phyloP scores from a whole-genome alignment of 2,888 invertebrate genomes.

The Eledona agricola region DNA sequence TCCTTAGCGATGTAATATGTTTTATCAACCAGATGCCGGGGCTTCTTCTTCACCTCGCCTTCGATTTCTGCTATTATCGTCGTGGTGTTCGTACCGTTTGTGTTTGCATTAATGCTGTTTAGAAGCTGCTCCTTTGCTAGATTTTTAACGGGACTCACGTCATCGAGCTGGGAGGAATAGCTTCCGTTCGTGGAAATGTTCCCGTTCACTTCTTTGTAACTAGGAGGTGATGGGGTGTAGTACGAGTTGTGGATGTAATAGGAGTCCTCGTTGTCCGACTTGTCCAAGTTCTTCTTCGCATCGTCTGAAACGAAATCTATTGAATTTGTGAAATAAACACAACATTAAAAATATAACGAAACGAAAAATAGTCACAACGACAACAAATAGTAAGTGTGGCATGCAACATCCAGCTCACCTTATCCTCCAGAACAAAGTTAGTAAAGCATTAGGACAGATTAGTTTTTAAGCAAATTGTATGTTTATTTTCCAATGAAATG shows the following conservation, averaged over 20 bases:
- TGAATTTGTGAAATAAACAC: slow-evolving; percentile 1
- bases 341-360: slow-evolving; percentile 7
- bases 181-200: slow-evolving; percentile 63
- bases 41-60: slow-evolving; percentile 60
- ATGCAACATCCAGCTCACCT: slow-evolving; percentile 45
- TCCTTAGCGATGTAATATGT: slow-evolving; percentile 91
- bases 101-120: slow-evolving; percentile 60
- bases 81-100: slow-evolving; percentile 54
- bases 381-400: too few relatives aligned
- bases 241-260: slow-evolving; percentile 56
- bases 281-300: slow-evolving; percentile 13
- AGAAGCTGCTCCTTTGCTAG: slow-evolving; percentile 58
- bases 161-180: slow-evolving; percentile 43
- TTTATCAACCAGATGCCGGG: slow-evolving; percentile 64
- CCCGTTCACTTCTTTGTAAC: slow-evolving; percentile 56
- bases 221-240: slow-evolving; percentile 63
- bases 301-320: slow-evolving; percentile 44
- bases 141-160: slow-evolving; percentile 52
- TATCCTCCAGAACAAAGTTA: slow-evolving; percentile 13
- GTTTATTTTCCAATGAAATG: slow-evolving; percentile 56
- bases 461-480: slow-evolving; percentile 55
- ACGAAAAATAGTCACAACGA: too few relatives aligned
- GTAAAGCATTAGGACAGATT: slow-evolving; percentile 27
- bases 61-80: slow-evolving; percentile 62
- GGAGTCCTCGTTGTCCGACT: slow-evolving; percentile 38